Evolutionary conservation across 2,888 invertebrate genomes (phyloP).

Genomic region (Euphydryas editha): DNA sequence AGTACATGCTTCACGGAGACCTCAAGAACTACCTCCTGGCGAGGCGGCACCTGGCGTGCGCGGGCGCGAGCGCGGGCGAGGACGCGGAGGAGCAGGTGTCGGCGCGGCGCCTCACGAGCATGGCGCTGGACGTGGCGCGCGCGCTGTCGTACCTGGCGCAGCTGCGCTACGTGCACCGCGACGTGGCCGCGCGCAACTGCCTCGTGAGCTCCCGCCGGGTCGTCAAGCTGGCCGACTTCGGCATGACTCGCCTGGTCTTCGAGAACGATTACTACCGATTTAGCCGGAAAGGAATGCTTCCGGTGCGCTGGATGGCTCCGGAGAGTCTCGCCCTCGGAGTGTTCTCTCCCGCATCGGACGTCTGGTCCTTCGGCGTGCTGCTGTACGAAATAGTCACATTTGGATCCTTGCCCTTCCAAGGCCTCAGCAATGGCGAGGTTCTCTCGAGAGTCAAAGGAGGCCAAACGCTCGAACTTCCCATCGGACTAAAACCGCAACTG

Average conservation of each 20-base stretch:
- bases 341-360: conserved; percentile 93
- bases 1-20: conserved; percentile 96
- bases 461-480: conserved; percentile 88
- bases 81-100: conserved; percentile 91
- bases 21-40: conserved; percentile 94
- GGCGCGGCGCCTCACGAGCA: conserved; percentile 90
- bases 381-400: conserved; percentile 95
- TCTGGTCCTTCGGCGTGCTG: conserved; percentile 95
- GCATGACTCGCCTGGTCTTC: conserved; percentile 94
- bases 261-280: conserved; percentile 96
- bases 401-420: conserved; percentile 95
- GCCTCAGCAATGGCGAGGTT: conserved; percentile 93
- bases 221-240: conserved; percentile 94
- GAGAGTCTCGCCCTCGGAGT: conserved; percentile 92
- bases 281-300: conserved; percentile 93
- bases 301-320: conserved; percentile 97
- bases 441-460: conserved; percentile 91
- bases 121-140: conserved; percentile 94
- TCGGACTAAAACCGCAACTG: conserved; percentile 90
- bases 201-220: conserved; percentile 88
- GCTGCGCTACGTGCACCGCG: conserved; percentile 94
- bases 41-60: conserved; percentile 91
- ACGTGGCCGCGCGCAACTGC: conserved; percentile 92
- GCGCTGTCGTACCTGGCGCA: conserved; percentile 93
- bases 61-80: conserved; percentile 78